phyloP scores from a whole-genome alignment of 2,888 invertebrate genomes.

The Busseola fusca region DNA sequence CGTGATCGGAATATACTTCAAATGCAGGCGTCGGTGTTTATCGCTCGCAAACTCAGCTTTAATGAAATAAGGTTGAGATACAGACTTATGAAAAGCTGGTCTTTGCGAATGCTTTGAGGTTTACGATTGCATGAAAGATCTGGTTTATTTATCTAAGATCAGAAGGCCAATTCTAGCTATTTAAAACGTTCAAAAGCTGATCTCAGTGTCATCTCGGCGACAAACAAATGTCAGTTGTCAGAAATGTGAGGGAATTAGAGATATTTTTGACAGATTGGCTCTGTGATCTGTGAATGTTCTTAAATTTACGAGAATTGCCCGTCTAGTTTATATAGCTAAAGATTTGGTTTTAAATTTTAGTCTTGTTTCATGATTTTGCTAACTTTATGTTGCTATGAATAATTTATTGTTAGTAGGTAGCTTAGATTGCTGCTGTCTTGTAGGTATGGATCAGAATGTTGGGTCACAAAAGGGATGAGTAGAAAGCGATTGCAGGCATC shows the following conservation, averaged over 20 bases:
- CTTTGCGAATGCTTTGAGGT: conserved; percentile 28
- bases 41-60: conserved; percentile 48
- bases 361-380: conserved; percentile 6
- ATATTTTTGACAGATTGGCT: too few species aligned
- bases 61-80: conserved; percentile 51
- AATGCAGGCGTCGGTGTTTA: conserved; percentile 58
- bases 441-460: background rate
- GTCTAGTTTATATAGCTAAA: too few species aligned
- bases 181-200: too few species aligned
- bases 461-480: background rate
- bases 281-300: too few species aligned
- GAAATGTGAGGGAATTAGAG: too few species aligned
- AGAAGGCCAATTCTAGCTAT: too few species aligned
- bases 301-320: too few species aligned
- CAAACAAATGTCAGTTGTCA: too few species aligned
- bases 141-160: background rate
- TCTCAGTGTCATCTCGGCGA: too few species aligned
- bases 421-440: background rate
- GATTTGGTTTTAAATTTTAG: background rate
- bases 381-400: background rate
- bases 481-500: background rate
- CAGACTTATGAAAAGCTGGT: conserved; percentile 22
- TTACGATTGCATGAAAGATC: conserved; percentile 18
- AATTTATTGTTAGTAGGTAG: background rate
- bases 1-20: conserved; percentile 77